A percentile compares a stretch with the other conserved stretches of the same genome.
Conservation (phyloP, 35 echinoderm and acorn worm species). For the Strongylocentrotus purpuratus region DNA sequence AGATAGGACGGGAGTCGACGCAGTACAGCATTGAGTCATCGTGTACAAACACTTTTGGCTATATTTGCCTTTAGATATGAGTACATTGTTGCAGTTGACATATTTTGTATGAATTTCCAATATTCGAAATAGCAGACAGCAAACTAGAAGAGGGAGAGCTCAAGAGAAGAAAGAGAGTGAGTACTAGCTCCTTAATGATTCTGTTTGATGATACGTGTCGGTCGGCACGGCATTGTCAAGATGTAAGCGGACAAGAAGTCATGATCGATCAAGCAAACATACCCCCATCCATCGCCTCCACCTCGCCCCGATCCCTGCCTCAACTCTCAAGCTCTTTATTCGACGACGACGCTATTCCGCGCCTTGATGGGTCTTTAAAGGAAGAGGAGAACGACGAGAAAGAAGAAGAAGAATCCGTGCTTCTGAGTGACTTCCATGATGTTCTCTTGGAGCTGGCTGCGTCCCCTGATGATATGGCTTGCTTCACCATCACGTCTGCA, state of each 20-base stretch:
- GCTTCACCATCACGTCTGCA: conserved; percentile 36
- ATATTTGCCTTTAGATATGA: not conserved
- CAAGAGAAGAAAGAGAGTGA: not conserved
- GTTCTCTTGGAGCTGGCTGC: conserved; percentile 40
- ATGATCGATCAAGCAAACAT: conserved; percentile 37
- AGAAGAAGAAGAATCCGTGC: not conserved
- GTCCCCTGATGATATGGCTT: conserved; percentile 26
- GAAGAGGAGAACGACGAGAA: not conserved
- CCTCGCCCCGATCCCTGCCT: conserved; percentile 36
- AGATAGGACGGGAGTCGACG: not conserved
- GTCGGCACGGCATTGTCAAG: not conserved
- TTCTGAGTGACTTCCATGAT: conserved; percentile 18
- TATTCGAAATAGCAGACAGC: not conserved
- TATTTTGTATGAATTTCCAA: not conserved
- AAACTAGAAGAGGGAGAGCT: not conserved
- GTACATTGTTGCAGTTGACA: not conserved
- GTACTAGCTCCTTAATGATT: not conserved
- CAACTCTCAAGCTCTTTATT: not conserved
- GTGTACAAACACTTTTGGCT: not conserved
- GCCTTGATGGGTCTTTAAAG: not conserved
- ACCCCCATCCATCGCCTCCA: not conserved
- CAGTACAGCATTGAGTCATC: not conserved
- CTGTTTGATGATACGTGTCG: not conserved
- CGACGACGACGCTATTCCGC: not conserved
- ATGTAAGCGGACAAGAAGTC: not conserved